Evolutionary conservation across 2,113 vertebrate species (phyloP).

Genomic region (Mastomys coucha): DNA sequence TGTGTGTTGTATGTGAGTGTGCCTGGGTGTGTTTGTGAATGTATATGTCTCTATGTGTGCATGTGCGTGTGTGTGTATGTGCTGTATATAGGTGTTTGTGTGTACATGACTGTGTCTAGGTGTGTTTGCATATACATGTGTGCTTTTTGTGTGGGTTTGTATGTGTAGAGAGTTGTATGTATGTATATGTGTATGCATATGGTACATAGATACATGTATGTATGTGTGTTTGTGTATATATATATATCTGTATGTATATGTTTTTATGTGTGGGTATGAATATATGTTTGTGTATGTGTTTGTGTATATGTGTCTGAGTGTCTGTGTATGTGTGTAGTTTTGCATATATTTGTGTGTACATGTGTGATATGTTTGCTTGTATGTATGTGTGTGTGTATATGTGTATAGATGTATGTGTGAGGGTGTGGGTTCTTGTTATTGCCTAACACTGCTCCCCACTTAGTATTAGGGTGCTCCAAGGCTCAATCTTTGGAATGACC

Average conservation of each 20-base stretch:
- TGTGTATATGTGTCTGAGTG: background rate
- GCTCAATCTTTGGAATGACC: background rate
- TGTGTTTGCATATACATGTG: background rate
- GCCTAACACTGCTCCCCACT: background rate
- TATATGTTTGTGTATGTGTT: background rate
- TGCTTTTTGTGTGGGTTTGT: background rate
- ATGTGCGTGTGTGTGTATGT: background rate
- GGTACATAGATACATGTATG: background rate
- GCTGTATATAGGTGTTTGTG: background rate
- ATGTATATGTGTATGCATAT: background rate
- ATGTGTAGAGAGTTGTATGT: background rate
- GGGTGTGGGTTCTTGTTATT: background rate
- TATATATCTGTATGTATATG: background rate
- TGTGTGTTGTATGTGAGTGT: background rate
- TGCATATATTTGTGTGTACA: too few species aligned
- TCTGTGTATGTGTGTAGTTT: background rate
- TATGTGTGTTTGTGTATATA: background rate
- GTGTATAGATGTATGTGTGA: background rate
- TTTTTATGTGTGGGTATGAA: background rate
- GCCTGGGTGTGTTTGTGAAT: background rate
- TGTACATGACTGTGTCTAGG: background rate
- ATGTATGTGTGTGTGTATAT: background rate
- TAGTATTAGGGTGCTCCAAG: background rate
- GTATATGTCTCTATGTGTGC: background rate
- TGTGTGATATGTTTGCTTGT: background rate